A percentile compares a stretch with the other conserved stretches of the same genome.
Conservation (phyloP, 1,140 invertebrate genomes). For the Drosophila azteca region DNA sequence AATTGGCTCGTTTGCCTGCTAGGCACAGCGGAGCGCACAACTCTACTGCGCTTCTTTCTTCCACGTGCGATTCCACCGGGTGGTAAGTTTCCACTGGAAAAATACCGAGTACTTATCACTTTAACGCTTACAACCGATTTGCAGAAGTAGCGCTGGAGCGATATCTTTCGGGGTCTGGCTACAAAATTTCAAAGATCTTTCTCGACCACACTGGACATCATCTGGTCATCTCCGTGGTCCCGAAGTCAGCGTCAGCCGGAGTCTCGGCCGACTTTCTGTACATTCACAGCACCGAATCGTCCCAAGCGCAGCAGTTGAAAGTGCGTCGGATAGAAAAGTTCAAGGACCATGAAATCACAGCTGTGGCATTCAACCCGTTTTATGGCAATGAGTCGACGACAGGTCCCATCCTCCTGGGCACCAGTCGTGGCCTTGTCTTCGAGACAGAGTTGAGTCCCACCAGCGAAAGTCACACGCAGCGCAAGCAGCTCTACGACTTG, state of each 20-base stretch:
- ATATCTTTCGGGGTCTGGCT: constrained; percentile 85
- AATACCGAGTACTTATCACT: not conserved
- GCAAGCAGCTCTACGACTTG: constrained; percentile 95
- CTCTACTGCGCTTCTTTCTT: constrained; percentile 92
- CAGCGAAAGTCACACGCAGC: constrained; percentile 90
- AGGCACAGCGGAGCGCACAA: constrained; percentile 91
- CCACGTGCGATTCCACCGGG: constrained; percentile 89
- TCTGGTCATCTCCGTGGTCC: constrained; percentile 89
- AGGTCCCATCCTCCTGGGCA: constrained; percentile 94
- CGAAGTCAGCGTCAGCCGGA: constrained; percentile 85
- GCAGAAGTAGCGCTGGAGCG: constrained; percentile 87
- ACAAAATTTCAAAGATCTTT: constrained; percentile 89
- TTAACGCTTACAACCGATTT: not conserved
- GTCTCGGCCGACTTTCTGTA: constrained; percentile 91
- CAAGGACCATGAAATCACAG: constrained; percentile 93
- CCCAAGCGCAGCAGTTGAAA: constrained; percentile 84
- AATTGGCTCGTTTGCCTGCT: constrained; percentile 93
- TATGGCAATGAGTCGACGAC: constrained; percentile 89
- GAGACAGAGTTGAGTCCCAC: constrained; percentile 93
- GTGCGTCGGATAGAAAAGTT: constrained; percentile 87
- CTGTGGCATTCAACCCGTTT: constrained; percentile 94
- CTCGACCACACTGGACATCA: constrained; percentile 95
- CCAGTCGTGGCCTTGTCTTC: constrained; percentile 95
- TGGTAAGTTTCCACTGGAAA: constrained; percentile 85
- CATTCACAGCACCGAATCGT: constrained; percentile 86